Evolutionary conservation across 2,113 vertebrate species (phyloP).

Genomic region (Azemiops feae): DNA sequence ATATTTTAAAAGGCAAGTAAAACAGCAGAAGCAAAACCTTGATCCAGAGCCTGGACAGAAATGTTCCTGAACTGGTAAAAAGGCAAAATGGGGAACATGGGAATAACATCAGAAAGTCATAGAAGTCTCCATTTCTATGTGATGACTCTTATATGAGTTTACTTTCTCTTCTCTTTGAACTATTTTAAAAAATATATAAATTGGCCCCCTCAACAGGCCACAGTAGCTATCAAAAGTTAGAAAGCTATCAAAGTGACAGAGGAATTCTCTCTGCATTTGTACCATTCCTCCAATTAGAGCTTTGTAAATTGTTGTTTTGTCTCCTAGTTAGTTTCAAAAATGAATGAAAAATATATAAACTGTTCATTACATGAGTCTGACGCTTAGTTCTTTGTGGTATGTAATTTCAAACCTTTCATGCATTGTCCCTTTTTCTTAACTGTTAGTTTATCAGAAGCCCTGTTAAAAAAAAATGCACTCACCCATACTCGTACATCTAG

Average conservation of each 20-base stretch:
- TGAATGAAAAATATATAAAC: not conserved
- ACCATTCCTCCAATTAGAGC: not conserved
- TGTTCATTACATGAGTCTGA: not conserved
- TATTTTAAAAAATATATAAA: not conserved
- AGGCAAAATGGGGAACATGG: not conserved
- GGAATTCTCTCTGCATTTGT: not conserved
- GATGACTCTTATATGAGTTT: not conserved
- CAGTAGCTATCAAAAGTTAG: not conserved
- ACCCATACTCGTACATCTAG: rapidly evolving
- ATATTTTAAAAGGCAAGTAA: not conserved
- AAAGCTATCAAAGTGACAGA: not conserved
- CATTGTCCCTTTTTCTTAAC: not conserved
- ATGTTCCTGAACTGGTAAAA: not conserved
- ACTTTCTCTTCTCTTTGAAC: too few relatives aligned
- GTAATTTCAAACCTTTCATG: not conserved
- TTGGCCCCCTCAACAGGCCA: not conserved
- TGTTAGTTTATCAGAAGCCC: not conserved
- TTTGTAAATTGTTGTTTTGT: not conserved
- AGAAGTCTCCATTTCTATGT: too few relatives aligned
- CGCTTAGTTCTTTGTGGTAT: not conserved
- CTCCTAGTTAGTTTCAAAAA: too few relatives aligned
- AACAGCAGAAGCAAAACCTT: not conserved
- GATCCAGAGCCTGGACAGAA: not conserved
- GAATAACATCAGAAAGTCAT: too few relatives aligned
- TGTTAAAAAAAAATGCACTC: not conserved